Conservation (phyloP, 2,888 invertebrate genomes). For the Drosophila borealis region DNA sequence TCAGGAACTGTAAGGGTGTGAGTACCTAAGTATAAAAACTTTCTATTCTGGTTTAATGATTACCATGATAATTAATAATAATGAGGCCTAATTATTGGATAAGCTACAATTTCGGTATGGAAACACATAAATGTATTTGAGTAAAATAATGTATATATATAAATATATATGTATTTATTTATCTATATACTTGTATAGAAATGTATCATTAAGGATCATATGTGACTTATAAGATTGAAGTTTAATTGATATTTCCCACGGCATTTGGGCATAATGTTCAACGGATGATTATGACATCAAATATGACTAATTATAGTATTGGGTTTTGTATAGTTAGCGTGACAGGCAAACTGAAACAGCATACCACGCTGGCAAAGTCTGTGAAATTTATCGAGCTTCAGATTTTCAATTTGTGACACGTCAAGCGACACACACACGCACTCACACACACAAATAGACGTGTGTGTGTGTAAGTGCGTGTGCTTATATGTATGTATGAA, state of each 20-base stretch:
- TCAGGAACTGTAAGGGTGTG: not conserved
- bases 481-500: constrained; percentile 6
- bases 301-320: not conserved
- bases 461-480: not conserved
- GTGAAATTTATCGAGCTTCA: constrained; percentile 42
- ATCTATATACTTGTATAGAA: not conserved
- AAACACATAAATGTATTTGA: no score
- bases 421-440: constrained; percentile 36
- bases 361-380: constrained; percentile 45
- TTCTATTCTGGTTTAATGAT: not conserved
- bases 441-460: not conserved
- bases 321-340: not conserved
- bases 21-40: not conserved
- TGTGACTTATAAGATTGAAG: not conserved
- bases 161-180: no score
- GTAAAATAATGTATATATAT: not conserved
- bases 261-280: not conserved
- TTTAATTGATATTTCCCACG: not conserved
- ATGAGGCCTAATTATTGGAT: no score
- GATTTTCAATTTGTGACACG: constrained; percentile 59
- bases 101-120: no score
- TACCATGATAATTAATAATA: no score
- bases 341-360: not conserved
- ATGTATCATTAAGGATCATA: not conserved
- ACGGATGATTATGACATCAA: not conserved